Conservation (phyloP, 2,888 invertebrate species). For the Trichopria drosophilae region DNA sequence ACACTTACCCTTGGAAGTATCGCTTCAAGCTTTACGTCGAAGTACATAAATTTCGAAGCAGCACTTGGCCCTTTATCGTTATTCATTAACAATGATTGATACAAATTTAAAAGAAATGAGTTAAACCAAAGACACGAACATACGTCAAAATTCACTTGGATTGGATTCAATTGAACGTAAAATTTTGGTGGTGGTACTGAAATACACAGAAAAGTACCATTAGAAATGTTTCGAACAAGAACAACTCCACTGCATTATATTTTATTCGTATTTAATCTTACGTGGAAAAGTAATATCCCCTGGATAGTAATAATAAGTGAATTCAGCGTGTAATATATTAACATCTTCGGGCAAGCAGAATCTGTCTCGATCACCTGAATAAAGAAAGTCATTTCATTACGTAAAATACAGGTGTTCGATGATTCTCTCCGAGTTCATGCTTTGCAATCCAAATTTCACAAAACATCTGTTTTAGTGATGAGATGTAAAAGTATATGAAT, state of each 20-base stretch:
- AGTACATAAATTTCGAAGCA: constrained; percentile 63
- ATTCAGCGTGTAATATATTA: constrained; percentile 91
- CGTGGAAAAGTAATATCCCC: constrained; percentile 86
- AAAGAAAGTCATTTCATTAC: too few relatives aligned
- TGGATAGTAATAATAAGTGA: constrained; percentile 95
- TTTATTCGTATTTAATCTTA: constrained; percentile 58
- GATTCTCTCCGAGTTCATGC: too few relatives aligned
- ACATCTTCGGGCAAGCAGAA: constrained; percentile 87
- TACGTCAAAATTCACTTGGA: constrained; percentile 84
- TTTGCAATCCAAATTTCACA: too few relatives aligned
- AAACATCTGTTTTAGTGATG: too few relatives aligned
- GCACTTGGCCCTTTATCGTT: constrained; percentile 47
- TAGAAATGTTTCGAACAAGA: constrained; percentile 10
- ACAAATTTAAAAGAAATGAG: constrained; percentile 86
- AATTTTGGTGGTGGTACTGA: constrained; percentile 92
- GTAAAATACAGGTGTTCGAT: too few relatives aligned
- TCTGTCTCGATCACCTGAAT: constrained; percentile 72
- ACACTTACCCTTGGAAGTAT: constrained; percentile 84
- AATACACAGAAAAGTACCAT: constrained; percentile 45
- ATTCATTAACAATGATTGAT: constrained; percentile 69
- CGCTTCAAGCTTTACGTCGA: constrained; percentile 87
- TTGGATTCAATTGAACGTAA: constrained; percentile 88
- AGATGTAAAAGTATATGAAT: too few relatives aligned
- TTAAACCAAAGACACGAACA: constrained; percentile 91
- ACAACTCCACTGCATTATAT: not conserved